Evolutionary conservation across 2,797 vertebrate species (phyloP).

Genomic region (Peromyscus eremicus): DNA sequence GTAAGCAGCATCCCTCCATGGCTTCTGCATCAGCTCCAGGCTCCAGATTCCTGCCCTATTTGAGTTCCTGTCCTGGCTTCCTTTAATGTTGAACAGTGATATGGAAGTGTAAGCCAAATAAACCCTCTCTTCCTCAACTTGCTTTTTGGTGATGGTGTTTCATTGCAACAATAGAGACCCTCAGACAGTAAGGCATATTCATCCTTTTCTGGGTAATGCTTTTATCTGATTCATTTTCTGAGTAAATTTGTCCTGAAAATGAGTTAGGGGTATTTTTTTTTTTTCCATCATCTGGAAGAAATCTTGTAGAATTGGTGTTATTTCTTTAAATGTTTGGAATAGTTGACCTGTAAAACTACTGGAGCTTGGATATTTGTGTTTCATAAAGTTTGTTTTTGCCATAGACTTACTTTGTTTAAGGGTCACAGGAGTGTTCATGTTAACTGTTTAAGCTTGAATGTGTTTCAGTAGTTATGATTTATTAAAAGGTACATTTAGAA

Average conservation of each 20-base stretch:
- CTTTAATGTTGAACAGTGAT: neutral
- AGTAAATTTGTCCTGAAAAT: slow-evolving; percentile 58
- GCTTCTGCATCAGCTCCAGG: neutral
- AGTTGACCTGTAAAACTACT: slow-evolving; percentile 60
- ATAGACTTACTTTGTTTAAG: slow-evolving; percentile 30
- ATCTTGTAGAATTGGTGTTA: slow-evolving; percentile 55
- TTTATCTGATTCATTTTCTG: slow-evolving; percentile 43
- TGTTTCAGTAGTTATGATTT: slow-evolving; percentile 51
- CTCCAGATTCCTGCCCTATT: neutral
- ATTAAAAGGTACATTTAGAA: slow-evolving; percentile 58
- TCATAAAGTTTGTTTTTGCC: neutral
- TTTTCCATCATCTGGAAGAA: slow-evolving; percentile 22
- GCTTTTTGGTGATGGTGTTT: neutral
- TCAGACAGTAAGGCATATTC: neutral
- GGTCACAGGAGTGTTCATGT: slow-evolving; percentile 50
- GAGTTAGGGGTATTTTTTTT: slow-evolving; percentile 4
- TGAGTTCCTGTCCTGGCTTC: neutral
- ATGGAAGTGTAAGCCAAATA: neutral
- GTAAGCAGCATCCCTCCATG: neutral
- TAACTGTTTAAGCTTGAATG: slow-evolving; percentile 59
- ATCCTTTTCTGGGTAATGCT: neutral
- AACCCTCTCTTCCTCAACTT: neutral
- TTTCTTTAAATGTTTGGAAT: slow-evolving; percentile 67
- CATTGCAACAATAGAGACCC: neutral
- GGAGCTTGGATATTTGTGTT: slow-evolving; percentile 57